A percentile compares a stretch with the other conserved stretches of the same genome.
These are phyloP conservation scores for Oxycera nigricornis DNA, from an alignment of 2,888 invertebrate species.

Conservation along the genomic window DNA sequence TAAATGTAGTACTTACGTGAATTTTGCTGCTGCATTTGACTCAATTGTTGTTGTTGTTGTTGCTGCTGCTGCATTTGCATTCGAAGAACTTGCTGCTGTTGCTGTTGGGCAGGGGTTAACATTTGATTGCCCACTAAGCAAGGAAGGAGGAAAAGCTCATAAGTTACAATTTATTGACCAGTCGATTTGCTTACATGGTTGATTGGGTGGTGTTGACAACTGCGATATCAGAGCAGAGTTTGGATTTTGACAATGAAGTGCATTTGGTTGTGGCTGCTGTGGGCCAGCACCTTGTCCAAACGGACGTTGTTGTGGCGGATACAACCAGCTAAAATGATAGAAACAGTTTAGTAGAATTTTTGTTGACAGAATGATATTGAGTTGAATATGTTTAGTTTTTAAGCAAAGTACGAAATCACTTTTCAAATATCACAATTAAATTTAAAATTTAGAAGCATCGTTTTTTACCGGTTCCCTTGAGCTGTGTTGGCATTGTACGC, in stretches of 20 bases:
- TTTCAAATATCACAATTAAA: too few species aligned
- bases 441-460: too few species aligned
- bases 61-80: constrained; percentile 60
- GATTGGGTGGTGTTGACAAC: constrained; percentile 67
- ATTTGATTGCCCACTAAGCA: constrained; percentile 47
- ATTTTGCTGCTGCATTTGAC: constrained; percentile 53
- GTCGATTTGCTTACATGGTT: constrained; percentile 48
- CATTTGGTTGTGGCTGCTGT: constrained; percentile 43
- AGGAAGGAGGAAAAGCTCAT: not conserved
- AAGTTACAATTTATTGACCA: not conserved
- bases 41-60: constrained; percentile 51
- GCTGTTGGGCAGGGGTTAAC: constrained; percentile 49
- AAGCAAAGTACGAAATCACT: not conserved
- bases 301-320: constrained; percentile 50
- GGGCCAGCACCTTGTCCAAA: constrained; percentile 57
- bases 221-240: constrained; percentile 69
- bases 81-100: constrained; percentile 55
- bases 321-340: constrained; percentile 17
- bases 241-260: constrained; percentile 55
- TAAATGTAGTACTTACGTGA: constrained; percentile 51
- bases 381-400: too few species aligned
- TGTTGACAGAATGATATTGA: too few species aligned
- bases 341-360: not conserved
- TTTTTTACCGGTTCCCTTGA: constrained; percentile 51
- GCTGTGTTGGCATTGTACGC: constrained; percentile 56